These are phyloP conservation scores for Acanthochromis polyacanthus DNA, from an alignment of 2,113 vertebrate genomes.

Conservation along the genomic window DNA sequence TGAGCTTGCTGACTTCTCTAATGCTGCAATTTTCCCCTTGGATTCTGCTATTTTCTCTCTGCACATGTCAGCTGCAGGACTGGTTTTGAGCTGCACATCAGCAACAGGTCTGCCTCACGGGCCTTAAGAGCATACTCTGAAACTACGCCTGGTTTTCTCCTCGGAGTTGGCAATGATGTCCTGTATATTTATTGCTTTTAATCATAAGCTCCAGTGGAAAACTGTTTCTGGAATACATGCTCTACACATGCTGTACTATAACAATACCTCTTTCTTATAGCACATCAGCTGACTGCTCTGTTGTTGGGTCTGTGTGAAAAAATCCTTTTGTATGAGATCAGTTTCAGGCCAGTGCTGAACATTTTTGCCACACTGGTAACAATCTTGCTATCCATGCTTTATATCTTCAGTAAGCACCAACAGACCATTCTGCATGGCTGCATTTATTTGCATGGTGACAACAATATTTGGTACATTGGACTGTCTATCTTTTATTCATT, in stretches of 20 bases:
- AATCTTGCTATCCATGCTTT: not conserved
- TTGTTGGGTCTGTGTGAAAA: not conserved
- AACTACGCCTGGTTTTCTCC: not conserved
- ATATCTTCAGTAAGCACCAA: not conserved
- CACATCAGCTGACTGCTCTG: not conserved
- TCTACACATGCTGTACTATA: not conserved
- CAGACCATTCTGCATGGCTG: not conserved
- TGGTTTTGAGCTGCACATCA: not conserved
- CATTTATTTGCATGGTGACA: not conserved
- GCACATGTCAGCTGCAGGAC: not conserved
- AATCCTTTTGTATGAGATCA: not conserved
- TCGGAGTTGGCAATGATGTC: no score
- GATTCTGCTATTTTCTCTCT: not conserved
- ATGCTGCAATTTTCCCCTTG: not conserved
- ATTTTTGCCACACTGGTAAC: no score
- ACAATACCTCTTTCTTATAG: no score
- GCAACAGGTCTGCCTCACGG: not conserved
- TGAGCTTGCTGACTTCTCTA: not conserved
- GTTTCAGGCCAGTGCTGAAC: not conserved
- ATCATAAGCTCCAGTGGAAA: not conserved
- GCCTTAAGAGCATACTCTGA: not conserved
- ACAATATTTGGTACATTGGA: not conserved
- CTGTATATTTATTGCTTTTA: not conserved
- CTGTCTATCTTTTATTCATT: no score
- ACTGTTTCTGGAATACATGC: not conserved